These are phyloP conservation scores for Limenitis camilla DNA, from an alignment of 2,888 invertebrate species.

Conservation along the genomic window DNA sequence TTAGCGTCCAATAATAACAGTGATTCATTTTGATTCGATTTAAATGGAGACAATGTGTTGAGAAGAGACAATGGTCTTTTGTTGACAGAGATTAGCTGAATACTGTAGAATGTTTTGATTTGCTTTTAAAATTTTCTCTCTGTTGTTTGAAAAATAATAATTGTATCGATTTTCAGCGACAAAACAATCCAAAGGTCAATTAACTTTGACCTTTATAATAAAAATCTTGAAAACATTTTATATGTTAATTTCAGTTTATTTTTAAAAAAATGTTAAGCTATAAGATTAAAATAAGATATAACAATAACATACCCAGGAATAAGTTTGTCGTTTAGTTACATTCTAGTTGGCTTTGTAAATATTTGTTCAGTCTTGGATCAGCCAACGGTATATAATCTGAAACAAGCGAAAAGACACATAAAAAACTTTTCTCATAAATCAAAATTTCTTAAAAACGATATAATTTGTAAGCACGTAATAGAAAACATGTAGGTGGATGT, in stretches of 20 bases:
- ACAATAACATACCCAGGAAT: constrained; percentile 25
- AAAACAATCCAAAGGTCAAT: constrained; percentile 3
- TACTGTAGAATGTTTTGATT: constrained; percentile 69
- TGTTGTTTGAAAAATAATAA: constrained; percentile 57
- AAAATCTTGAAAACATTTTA: constrained; percentile 1
- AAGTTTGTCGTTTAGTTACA: constrained; percentile 57
- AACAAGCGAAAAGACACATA: constrained; percentile 46
- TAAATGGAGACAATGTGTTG: constrained; percentile 68
- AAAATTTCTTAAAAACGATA: constrained; percentile 12
- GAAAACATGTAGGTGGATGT: constrained; percentile 20
- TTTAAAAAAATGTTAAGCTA: no score
- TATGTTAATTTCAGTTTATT: neutral
- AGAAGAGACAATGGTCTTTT: constrained; percentile 69
- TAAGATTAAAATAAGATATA: no score
- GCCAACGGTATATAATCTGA: constrained; percentile 56
- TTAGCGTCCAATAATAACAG: constrained; percentile 67
- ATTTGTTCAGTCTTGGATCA: constrained; percentile 66
- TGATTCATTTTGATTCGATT: constrained; percentile 65
- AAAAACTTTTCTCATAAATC: constrained; percentile 11
- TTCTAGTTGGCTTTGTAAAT: constrained; percentile 51
- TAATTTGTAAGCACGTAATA: constrained; percentile 17
- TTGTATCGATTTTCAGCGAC: constrained; percentile 23
- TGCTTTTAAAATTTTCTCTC: constrained; percentile 58
- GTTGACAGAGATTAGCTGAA: constrained; percentile 72
- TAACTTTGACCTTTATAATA: constrained; percentile 11